These are phyloP conservation scores for Trochalopteron elliotii DNA, from an alignment of 2,113 vertebrate genomes.

Conservation along the genomic window DNA sequence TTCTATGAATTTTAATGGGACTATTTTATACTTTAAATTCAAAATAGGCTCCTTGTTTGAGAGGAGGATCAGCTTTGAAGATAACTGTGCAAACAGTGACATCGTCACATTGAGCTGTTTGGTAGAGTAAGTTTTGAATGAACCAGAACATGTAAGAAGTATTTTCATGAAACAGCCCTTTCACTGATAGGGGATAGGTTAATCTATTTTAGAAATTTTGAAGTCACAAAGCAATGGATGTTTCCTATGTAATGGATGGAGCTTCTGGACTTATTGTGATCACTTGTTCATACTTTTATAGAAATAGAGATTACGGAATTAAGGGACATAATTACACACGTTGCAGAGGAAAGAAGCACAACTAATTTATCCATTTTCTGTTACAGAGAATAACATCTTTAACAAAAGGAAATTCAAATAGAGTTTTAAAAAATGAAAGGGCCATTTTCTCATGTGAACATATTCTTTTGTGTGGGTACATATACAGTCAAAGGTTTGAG, in stretches of 20 bases:
- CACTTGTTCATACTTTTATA: not conserved
- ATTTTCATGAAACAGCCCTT: not conserved
- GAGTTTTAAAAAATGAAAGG: not conserved
- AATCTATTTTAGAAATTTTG: not conserved
- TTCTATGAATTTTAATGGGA: constrained; percentile 47
- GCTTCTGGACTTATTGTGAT: not conserved
- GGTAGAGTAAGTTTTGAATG: not conserved
- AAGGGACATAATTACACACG: not conserved
- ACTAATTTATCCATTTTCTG: not conserved
- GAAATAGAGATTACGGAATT: constrained; percentile 15
- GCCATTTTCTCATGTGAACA: not conserved
- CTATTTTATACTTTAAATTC: constrained; percentile 15
- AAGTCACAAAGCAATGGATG: not conserved
- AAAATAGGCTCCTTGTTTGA: constrained; percentile 37
- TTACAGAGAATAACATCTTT: not conserved
- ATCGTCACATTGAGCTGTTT: not conserved
- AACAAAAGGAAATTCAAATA: not conserved
- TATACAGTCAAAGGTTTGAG: not conserved
- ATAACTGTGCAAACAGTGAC: constrained; percentile 9
- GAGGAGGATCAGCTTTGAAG: constrained; percentile 36
- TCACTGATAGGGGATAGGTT: not conserved
- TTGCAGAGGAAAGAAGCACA: not conserved
- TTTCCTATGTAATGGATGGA: not conserved
- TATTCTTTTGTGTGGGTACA: not conserved
- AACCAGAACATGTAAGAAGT: not conserved